These are phyloP conservation scores for Dipodomys merriami DNA, from an alignment of 2,113 vertebrate species.

Conservation along the genomic window DNA sequence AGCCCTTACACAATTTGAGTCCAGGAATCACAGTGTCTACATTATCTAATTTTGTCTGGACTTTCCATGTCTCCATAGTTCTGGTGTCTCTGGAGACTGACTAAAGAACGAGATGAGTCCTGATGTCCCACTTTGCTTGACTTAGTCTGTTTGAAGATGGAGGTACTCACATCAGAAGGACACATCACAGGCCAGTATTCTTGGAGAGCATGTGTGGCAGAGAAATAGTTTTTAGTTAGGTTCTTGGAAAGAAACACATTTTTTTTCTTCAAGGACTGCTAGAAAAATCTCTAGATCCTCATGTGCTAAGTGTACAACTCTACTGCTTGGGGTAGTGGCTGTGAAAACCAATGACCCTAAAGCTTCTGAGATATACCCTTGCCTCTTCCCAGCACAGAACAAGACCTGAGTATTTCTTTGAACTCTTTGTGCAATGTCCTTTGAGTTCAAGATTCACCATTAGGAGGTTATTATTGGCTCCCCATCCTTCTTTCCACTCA, in stretches of 20 bases:
- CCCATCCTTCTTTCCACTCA: background rate
- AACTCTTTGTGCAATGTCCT: background rate
- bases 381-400: background rate
- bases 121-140: background rate
- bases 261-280: constrained; percentile 35
- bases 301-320: background rate
- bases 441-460: background rate
- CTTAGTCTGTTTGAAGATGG: constrained; percentile 21
- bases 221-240: constrained; percentile 44
- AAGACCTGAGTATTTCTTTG: background rate
- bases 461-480: background rate
- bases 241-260: constrained; percentile 55
- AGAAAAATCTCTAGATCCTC: background rate
- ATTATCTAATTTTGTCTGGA: constrained; percentile 15
- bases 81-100: background rate
- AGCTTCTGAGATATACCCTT: background rate
- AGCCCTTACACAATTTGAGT: constrained; percentile 46
- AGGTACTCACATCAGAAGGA: background rate
- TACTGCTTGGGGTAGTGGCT: background rate
- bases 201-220: constrained; percentile 62
- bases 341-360: background rate
- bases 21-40: background rate
- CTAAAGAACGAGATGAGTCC: background rate
- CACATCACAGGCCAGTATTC: constrained; percentile 34
- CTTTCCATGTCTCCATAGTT: constrained; percentile 25